Evolutionary conservation across 2,888 invertebrate species (phyloP), one percentile per base, ranked within the genome.

Genomic region (Trichogramma dendrolimi): DNA sequence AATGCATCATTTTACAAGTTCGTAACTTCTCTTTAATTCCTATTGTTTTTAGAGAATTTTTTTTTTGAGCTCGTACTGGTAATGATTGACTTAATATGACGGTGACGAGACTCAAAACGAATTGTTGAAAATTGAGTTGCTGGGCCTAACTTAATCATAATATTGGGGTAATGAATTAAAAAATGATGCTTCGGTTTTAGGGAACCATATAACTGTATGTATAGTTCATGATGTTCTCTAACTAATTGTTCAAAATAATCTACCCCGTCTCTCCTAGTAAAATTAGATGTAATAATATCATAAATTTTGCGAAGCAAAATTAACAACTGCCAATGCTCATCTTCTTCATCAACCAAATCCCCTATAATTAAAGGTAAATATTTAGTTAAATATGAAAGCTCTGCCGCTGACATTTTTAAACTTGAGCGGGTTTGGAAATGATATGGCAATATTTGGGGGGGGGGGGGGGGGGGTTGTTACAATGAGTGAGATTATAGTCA

Each of bases 291-390:
- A 27, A 65, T 6, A 53, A 65, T 63, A 38, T 67, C 63, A 57
- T 61, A 49, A 49, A 64, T 63, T 51, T 63, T 53, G 4, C 64
- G 56, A 48, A 64, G 55, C 53, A 60, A 59, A 56, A 50, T 43
- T 47, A 62, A 64, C 7, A 68, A 49, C 27, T 55, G 43, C 67
- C 67, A 68, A 39, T 39, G n/a, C 49, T 55, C 51, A 48, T 67
- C 60, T 52, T 52, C 49, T 55, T 59, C 58, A 10, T 63, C 63
- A 41, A 63, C 55, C 11, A 58, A 41, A 54, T 65, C 61, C 11
- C 63, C 67, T 56, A 65, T 55, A 4, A 67, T 65, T 48, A 67
- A 42, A 38, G 60, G 54, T n/a, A 67, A 63, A 38, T 63, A 67
- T 41, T 57, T 42, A 40, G 64, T 53, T 1, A 67, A 53, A 27